Conservation (phyloP, 2,797 vertebrate species). For the Melopsittacus undulatus region DNA sequence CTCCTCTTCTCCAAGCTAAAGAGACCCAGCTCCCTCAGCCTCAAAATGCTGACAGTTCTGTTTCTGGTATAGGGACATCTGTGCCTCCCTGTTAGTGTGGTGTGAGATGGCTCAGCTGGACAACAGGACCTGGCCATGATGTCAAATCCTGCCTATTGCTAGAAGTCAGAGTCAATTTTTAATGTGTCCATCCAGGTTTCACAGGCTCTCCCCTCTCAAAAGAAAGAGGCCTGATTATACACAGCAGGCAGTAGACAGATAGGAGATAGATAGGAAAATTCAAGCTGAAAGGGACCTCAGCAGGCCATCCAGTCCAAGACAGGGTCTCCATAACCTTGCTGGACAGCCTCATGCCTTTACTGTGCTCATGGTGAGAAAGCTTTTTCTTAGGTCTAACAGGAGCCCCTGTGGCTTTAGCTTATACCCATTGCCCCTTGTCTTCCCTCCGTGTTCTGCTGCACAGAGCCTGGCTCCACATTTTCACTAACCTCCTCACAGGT, state of each 20-base stretch:
- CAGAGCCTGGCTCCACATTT: not conserved
- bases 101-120: not conserved
- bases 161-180: not conserved
- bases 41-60: not conserved
- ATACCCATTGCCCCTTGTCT: not conserved
- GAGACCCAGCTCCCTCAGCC: no score
- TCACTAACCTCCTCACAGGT: not conserved
- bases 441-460: not conserved
- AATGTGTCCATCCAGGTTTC: not conserved
- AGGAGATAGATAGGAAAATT: not conserved
- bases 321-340: not conserved
- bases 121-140: not conserved
- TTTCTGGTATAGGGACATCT: not conserved
- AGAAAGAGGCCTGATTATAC: not conserved
- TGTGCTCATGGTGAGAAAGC: not conserved
- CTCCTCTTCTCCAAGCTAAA: no score
- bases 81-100: not conserved
- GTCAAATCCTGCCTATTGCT: not conserved
- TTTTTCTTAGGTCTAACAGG: not conserved
- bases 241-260: not conserved
- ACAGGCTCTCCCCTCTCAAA: not conserved
- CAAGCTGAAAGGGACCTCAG: not conserved
- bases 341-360: not conserved
- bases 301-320: not conserved
- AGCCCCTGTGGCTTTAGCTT: not conserved